Evolutionary conservation across 1,140 invertebrate genomes (phyloP), one percentile per base, ranked within the genome.

Genomic region (Drosophila cardini): DNA sequence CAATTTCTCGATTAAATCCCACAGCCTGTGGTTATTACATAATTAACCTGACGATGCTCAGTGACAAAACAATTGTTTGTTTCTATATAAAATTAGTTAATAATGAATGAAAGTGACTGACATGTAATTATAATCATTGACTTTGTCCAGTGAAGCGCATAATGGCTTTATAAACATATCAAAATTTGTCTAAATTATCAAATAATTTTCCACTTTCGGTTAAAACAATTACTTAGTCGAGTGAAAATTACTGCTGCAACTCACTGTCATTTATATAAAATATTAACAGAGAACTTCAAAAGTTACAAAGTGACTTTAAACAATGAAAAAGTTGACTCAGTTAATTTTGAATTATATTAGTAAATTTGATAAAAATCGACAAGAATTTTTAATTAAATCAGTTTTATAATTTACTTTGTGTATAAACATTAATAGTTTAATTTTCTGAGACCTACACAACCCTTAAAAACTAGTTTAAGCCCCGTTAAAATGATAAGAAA

Each of bases 1-100:
- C 79, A 83, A 71, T 83, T 83, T 83, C 58, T 79, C 64, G 65
- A 83, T 82, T 67, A 60, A 83, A 78, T 26, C 34, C 65, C 74
- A 61, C 63, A 62, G 70, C 75, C 63, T 79, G 71, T 53, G 80
- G 56, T 57, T 46, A 18, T 34, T 46, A 46, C 42, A 61, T 76
- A 83, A 83, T 83, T 82, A 82, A 76, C 76, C 70, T 76, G 34
- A 48, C 55, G 30, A 38, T 13, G 21, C 5, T 26, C 21, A 36
- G 42, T 15, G 46, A 16, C 30, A 16, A 5, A 11, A 13, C 16
- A 30, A 30, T 36, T 36, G 10, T 13, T 34, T 18, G 15, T 34
- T 34, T 18, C 11, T 34, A 36, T 36, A 32, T 18, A 30, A 55
- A 53, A 34, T 21, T 45, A 34, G 10, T 55, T 10, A 55, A 55